These are phyloP conservation scores for Eupithecia pulchellata DNA, from an alignment of 2,888 invertebrate species.

Conservation along the genomic window DNA sequence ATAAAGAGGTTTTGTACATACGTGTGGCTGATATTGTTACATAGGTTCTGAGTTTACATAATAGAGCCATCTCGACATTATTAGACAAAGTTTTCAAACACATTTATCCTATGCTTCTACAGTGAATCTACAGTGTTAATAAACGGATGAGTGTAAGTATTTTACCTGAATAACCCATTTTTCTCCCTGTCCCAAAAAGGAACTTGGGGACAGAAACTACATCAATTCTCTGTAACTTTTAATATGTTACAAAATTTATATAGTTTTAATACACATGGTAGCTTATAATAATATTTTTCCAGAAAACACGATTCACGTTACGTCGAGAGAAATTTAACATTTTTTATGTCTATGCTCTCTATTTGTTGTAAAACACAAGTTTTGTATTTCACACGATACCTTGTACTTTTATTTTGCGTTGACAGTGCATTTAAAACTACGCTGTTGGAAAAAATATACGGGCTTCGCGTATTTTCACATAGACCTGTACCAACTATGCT, in stretches of 20 bases:
- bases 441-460: neutral
- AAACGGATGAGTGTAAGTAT: no score
- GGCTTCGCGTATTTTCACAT: neutral
- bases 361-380: neutral
- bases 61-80: no score
- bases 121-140: no score
- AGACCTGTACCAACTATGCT: neutral
- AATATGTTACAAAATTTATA: neutral
- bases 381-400: neutral
- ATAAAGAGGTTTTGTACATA: neutral
- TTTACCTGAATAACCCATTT: no score
- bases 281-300: neutral
- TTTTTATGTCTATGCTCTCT: neutral
- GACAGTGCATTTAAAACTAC: neutral
- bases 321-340: neutral
- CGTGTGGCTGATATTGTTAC: neutral
- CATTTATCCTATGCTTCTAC: no score
- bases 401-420: neutral
- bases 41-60: neutral
- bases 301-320: neutral
- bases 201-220: neutral
- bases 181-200: neutral
- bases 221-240: neutral
- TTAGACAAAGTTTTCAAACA: no score
- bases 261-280: no score